A percentile compares a stretch with the other conserved stretches of the same genome.
Conservation (phyloP, 2,797 vertebrate genomes). For the Tachyglossus aculeatus region DNA sequence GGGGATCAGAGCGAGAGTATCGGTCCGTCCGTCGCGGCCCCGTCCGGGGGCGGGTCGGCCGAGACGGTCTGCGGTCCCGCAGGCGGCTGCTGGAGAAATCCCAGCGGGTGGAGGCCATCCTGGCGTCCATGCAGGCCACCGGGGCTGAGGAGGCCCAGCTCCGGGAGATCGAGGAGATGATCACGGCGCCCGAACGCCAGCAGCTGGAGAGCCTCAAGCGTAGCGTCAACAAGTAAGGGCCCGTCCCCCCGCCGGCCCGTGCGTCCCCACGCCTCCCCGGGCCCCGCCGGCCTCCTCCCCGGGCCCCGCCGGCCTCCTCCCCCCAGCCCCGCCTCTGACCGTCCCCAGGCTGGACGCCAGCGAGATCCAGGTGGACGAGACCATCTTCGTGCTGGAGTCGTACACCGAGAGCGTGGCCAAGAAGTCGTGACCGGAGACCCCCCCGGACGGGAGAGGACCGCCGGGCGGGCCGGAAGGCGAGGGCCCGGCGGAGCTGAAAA, state of each 20-base stretch:
- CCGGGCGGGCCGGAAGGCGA: no score
- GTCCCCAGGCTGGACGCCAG: slow-evolving; percentile 87
- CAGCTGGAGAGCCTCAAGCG: slow-evolving; percentile 87
- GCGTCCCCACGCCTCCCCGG: no score
- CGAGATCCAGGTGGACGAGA: slow-evolving; percentile 97
- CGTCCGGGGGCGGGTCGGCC: no score
- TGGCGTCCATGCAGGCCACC: slow-evolving; percentile 90
- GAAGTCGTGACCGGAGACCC: slow-evolving; percentile 41
- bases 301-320: not conserved
- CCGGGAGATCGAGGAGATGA: slow-evolving; percentile 96
- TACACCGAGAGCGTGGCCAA: slow-evolving; percentile 77
- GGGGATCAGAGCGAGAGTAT: rapidly evolving
- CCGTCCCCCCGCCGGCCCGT: no score
- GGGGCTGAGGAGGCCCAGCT: slow-evolving; percentile 88
- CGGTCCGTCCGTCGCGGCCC: rapidly evolving
- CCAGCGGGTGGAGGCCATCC: slow-evolving; percentile 92
- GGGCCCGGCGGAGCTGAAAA: no score
- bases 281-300: no score
- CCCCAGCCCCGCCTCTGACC: slow-evolving; percentile 1
- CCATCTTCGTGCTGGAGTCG: slow-evolving; percentile 89
- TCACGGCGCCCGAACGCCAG: slow-evolving; percentile 89
- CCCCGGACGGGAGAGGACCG: not conserved
- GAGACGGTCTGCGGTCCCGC: no score
- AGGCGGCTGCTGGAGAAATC: slow-evolving; percentile 94
- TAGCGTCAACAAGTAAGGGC: slow-evolving; percentile 89